Evolutionary conservation across 2,797 vertebrate genomes (phyloP).

Genomic region (Balearica regulorum): DNA sequence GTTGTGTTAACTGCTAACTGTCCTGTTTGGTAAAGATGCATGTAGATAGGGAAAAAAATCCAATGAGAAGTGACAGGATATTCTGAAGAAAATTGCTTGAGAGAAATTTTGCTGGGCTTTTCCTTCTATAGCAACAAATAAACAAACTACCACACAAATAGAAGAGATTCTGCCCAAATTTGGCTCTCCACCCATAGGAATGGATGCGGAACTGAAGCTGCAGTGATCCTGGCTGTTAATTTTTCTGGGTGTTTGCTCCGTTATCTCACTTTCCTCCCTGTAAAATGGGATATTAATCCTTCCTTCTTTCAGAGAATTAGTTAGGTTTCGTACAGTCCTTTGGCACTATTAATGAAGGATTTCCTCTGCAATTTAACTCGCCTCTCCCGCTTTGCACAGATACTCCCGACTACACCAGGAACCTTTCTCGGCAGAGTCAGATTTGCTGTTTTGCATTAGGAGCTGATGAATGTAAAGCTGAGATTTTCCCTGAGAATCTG

Average conservation of each 20-base stretch:
- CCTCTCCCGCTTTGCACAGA: neutral
- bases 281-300: conserved; percentile 34
- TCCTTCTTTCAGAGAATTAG: neutral
- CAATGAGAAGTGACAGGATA: neutral
- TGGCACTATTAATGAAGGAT: neutral
- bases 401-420: neutral
- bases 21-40: neutral
- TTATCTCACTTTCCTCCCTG: neutral
- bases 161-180: neutral
- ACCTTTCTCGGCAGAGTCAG: conserved; percentile 8
- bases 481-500: conserved; percentile 29
- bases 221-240: neutral
- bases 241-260: neutral
- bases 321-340: neutral
- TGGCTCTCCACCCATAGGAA: neutral
- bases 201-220: neutral
- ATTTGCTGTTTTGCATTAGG: conserved; percentile 60
- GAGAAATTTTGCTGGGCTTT: neutral
- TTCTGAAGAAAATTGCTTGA: neutral
- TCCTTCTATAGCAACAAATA: neutral
- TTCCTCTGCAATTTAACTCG: conserved; percentile 19
- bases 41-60: neutral
- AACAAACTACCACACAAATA: neutral
- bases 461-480: conserved; percentile 35
- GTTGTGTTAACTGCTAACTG: neutral